These are phyloP conservation scores for Alethe diademata DNA, from an alignment of 2,113 vertebrate species.

Conservation along the genomic window DNA sequence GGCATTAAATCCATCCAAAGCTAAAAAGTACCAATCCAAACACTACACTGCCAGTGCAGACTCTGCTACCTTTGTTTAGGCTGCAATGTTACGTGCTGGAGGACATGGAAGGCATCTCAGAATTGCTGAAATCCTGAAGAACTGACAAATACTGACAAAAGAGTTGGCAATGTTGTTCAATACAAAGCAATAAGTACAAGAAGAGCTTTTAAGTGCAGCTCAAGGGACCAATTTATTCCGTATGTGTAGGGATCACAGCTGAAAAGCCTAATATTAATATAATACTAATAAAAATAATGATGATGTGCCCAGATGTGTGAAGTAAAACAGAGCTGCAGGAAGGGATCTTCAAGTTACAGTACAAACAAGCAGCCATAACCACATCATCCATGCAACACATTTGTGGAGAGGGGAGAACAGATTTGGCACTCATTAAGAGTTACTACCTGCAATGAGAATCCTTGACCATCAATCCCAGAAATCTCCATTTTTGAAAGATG, in stretches of 20 bases:
- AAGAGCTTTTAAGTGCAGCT: not conserved
- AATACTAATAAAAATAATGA: too few relatives aligned
- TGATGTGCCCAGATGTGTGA: not conserved
- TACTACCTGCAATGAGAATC: not conserved
- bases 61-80: not conserved
- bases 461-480: constrained; percentile 34
- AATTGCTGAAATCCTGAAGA: not conserved
- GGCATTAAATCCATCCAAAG: not conserved
- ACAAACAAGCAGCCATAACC: not conserved
- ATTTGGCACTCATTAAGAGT: constrained; percentile 24
- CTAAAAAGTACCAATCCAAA: not conserved
- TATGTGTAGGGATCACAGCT: not conserved
- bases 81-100: not conserved
- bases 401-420: not conserved
- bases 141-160: not conserved
- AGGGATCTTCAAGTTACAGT: not conserved
- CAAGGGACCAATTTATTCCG: not conserved
- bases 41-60: not conserved
- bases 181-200: not conserved
- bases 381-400: not conserved
- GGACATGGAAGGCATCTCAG: not conserved
- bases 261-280: not conserved
- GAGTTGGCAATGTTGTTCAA: not conserved
- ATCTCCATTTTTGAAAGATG: not conserved
- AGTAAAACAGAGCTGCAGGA: not conserved